Base-by-base conservation (phyloP, 2,888 invertebrate genomes). In the Trachelus troglodyta region DNA sequence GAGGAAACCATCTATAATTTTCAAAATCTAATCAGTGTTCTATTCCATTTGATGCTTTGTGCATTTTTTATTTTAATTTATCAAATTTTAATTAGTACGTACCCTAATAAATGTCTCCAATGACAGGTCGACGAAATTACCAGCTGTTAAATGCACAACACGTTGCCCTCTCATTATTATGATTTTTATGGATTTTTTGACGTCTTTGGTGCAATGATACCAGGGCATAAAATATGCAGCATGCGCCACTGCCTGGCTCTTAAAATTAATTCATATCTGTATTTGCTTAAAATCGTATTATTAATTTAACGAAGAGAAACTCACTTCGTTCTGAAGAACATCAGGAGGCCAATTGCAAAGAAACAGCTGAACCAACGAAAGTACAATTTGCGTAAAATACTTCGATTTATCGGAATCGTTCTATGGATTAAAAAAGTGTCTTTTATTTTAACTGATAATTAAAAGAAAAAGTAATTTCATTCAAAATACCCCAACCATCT, bases 311-410 rank as follows among this genome's bases (percentile, higher is more conserved):
- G 0, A 35, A 12, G 35, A 35, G 35, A 37, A 30, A 76, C 80
- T 76, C 71, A 86, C 86, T 77, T 85, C 82, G 9, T 77, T 75
- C 4, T 77, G 69, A 11, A 86, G 83, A 71, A 82, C 69, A 35
- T 87, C 83, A 23, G 86, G 82, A 35, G 86, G 84, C 86, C 86
- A 87, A 37, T 86, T 87, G 76, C 85, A 85, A 11, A 85, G 79
- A 30, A 85, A 83, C 3, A 87, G 81, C 77, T 86, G 86, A 75
- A 84, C 80, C 1, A 85, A n/a, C n/a, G 82, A 78, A 76, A 87
- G 83, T 23, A 74, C 69, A 4, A 84, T 78, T 74, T 85, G 86
- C 34, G 83, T 81, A 30, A 80, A 34, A 75, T 82, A 85, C 40
- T 85, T 83, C 33, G 79, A 77, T 75, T 84, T 85, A 37, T 81